Percentiles rank a stretch among this genome's conserved stretches.
Evolutionary conservation across 2,888 invertebrate genomes (phyloP).

Genomic region (Acrobasis repandana): DNA sequence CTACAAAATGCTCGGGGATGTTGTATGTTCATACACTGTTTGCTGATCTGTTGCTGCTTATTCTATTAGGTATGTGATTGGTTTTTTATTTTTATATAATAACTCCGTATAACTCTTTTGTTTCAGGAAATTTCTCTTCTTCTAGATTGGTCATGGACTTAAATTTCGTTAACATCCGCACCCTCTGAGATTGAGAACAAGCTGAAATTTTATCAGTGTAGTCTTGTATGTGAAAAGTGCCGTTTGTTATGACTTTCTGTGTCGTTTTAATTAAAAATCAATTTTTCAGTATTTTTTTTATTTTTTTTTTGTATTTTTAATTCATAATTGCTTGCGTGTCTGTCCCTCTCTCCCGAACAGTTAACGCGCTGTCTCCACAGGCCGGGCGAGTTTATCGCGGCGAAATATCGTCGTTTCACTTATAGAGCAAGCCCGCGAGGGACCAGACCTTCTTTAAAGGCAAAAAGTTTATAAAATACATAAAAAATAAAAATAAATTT

Average conservation of each 20-base stretch:
- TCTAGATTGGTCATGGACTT: constrained; percentile 44
- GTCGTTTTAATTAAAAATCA: constrained; percentile 5
- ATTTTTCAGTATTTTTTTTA: neutral
- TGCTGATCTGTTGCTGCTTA: neutral
- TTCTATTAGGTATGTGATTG: neutral
- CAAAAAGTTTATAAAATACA: no score
- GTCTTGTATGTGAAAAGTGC: constrained; percentile 9
- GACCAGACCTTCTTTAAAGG: no score
- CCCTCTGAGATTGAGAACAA: neutral
- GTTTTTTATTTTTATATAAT: neutral
- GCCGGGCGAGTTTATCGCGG: no score
- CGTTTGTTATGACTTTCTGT: constrained; percentile 10
- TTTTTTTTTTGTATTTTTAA: neutral
- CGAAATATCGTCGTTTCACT: no score
- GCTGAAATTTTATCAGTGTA: constrained; percentile 7
- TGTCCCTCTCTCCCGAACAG: no score
- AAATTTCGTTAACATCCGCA: neutral
- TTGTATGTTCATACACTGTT: no score
- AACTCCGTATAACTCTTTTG: constrained; percentile 29
- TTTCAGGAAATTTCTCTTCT: constrained; percentile 75
- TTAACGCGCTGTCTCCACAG: no score
- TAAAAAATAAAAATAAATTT: no score
- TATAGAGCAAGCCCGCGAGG: no score
- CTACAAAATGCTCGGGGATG: no score
- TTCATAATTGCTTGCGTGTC: no score